A percentile compares a stretch with the other conserved stretches of the same genome.
phyloP scores from a whole-genome alignment of 2,797 vertebrate genomes.

The Nyctibius grandis region DNA sequence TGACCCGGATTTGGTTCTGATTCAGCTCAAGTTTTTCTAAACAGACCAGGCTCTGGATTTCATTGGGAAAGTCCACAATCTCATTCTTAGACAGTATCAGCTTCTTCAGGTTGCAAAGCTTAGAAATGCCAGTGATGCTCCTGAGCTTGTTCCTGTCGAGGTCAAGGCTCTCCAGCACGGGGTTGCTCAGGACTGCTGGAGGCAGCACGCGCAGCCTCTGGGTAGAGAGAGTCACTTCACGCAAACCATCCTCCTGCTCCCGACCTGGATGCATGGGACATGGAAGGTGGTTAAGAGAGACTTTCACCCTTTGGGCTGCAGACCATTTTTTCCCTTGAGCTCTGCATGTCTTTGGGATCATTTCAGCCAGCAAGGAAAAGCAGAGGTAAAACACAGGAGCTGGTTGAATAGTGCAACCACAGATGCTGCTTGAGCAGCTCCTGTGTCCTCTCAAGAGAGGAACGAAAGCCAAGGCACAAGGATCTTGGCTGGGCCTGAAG shows the following conservation, averaged over 20 bases:
- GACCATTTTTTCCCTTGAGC: neutral
- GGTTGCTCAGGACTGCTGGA: neutral
- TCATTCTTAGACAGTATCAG: constrained; percentile 76
- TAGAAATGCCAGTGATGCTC: constrained; percentile 49
- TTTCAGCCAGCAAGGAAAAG: neutral
- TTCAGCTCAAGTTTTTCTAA: constrained; percentile 75
- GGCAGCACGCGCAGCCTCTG: constrained; percentile 69
- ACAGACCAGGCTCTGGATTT: constrained; percentile 63
- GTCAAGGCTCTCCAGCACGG: constrained; percentile 39
- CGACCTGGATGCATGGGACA: neutral
- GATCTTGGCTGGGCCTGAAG: neutral
- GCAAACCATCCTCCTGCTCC: neutral
- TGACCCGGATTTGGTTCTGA: constrained; percentile 74
- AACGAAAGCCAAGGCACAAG: neutral
- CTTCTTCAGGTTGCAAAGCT: constrained; percentile 65
- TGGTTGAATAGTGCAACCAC: neutral
- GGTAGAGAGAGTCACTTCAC: constrained; percentile 47
- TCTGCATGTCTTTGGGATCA: neutral
- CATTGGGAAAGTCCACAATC: constrained; percentile 66
- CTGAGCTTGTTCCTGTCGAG: constrained; percentile 74
- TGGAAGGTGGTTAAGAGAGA: neutral
- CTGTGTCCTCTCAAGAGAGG: neutral
- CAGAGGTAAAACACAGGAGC: neutral
- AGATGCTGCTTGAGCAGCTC: neutral
- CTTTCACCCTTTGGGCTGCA: neutral